Evolutionary conservation across 1,140 invertebrate genomes (phyloP), one percentile per base, ranked within the genome.

Genomic region (Druon quercuslanigerum): DNA sequence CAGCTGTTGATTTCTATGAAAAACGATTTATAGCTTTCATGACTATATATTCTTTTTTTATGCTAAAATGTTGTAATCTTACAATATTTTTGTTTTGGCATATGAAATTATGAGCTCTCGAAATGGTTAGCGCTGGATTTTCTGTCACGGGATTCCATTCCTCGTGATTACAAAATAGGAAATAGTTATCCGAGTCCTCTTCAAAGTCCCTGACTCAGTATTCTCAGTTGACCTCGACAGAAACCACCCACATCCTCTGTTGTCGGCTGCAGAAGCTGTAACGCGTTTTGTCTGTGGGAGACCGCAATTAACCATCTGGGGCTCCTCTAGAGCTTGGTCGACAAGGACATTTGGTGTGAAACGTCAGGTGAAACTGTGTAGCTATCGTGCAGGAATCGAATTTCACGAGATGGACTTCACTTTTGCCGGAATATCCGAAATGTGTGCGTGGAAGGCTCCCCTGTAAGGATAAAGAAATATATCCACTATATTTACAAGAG

Each of bases 281-380:
- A 71, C 77, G 80, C 82, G 80, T 88, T 86, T 87, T 86, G 84
- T 87, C 84, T 88, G 87, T 77, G 88, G 88, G 74, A 84, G 73
- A 89, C 88, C 89, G 87, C 88, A 90, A 90, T 90, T 90, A 90
- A 87, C 85, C 82, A 84, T 85, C 83, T 84, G 75, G 78, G 79
- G 82, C 80, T 77, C 84, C 83, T 74, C 81, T 76, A 60, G 71
- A 82, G 78, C 80, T 87, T 73, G 82, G 82, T 78, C 85, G 81
- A 86, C 86, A 86, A 82, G 78, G 79, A 80, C 84, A 80, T 78
- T 82, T 75, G 76, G 75, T 82, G 84, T 85, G 87, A 88, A 88
- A 87, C 79, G 81, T 88, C 87, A 89, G 82, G 76, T 86, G 84
- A 50, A 74, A 71, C 79, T 79, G 77, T 76, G 78, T 77, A 50